Evolutionary conservation across 2,888 invertebrate genomes (phyloP).

Genomic region (Morpho achilles): DNA sequence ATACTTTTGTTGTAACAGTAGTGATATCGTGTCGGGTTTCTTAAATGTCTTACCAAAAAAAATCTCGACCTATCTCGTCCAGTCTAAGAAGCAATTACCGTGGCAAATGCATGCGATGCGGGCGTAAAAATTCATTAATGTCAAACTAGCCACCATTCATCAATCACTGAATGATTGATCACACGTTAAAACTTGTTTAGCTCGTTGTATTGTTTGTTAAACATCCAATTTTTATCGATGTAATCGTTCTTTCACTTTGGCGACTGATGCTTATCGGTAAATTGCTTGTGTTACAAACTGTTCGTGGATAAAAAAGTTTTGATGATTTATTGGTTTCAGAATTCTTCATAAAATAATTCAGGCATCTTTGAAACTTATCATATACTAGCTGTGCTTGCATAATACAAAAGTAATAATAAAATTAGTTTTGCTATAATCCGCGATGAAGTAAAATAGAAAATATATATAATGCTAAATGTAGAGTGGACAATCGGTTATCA

Average conservation of each 20-base stretch:
- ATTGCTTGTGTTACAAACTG: constrained; percentile 7
- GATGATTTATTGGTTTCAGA: not conserved
- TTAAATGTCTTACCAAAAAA: constrained; percentile 10
- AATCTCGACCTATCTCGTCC: constrained; percentile 30
- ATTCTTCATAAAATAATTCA: no score
- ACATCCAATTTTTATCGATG: constrained; percentile 29
- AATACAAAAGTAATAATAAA: no score
- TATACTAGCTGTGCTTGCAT: no score
- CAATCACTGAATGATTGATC: constrained; percentile 62
- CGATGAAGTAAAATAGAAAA: no score
- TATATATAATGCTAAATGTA: no score
- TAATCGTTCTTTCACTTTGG: constrained; percentile 15
- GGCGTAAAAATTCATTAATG: constrained; percentile 55
- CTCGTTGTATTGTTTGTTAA: constrained; percentile 37
- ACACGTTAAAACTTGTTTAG: constrained; percentile 49
- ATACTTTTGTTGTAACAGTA: no score
- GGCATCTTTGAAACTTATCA: no score
- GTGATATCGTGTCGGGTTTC: constrained; percentile 6
- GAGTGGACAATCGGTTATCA: no score
- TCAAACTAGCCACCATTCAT: constrained; percentile 48
- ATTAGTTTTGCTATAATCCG: no score
- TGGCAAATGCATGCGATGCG: constrained; percentile 55
- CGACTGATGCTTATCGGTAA: constrained; percentile 9
- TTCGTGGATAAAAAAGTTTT: not conserved
- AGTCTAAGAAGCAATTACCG: constrained; percentile 40